Conservation (phyloP, 2,888 invertebrate genomes). For the Papilio demoleus region DNA sequence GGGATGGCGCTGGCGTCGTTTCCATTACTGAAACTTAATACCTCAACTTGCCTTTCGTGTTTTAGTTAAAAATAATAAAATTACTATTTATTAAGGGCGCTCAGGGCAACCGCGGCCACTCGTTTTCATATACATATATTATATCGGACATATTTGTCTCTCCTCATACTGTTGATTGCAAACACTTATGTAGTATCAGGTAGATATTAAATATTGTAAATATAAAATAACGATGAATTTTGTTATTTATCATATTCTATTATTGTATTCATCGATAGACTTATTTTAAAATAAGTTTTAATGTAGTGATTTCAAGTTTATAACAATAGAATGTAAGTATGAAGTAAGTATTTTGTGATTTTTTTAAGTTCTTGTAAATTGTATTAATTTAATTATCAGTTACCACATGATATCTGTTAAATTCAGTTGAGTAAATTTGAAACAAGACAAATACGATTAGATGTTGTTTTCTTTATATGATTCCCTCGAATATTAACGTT, state of each 20-base stretch:
- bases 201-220: slow-evolving; percentile 76
- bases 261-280: slow-evolving; percentile 75
- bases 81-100: slow-evolving; percentile 50
- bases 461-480: slow-evolving; percentile 77
- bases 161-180: slow-evolving; percentile 73
- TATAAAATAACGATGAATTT: slow-evolving; percentile 73
- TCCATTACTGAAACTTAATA: slow-evolving; percentile 46
- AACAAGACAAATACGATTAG: slow-evolving; percentile 72
- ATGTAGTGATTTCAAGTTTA: slow-evolving; percentile 75
- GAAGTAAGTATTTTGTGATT: slow-evolving; percentile 73
- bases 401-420: slow-evolving; percentile 79
- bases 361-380: slow-evolving; percentile 75
- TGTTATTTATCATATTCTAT: slow-evolving; percentile 81
- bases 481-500: slow-evolving; percentile 65
- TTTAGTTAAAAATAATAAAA: slow-evolving; percentile 54
- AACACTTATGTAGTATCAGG: slow-evolving; percentile 65
- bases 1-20: slow-evolving; percentile 45
- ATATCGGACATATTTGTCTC: slow-evolving; percentile 70
- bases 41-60: slow-evolving; percentile 67
- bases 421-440: slow-evolving; percentile 79
- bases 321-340: slow-evolving; percentile 68
- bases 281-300: slow-evolving; percentile 77
- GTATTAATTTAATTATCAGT: slow-evolving; percentile 79
- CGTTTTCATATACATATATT: slow-evolving; percentile 58
- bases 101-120: slow-evolving; percentile 43